Base-by-base conservation (phyloP, 2,888 invertebrate genomes). In the Metacarcinus magister region DNA sequence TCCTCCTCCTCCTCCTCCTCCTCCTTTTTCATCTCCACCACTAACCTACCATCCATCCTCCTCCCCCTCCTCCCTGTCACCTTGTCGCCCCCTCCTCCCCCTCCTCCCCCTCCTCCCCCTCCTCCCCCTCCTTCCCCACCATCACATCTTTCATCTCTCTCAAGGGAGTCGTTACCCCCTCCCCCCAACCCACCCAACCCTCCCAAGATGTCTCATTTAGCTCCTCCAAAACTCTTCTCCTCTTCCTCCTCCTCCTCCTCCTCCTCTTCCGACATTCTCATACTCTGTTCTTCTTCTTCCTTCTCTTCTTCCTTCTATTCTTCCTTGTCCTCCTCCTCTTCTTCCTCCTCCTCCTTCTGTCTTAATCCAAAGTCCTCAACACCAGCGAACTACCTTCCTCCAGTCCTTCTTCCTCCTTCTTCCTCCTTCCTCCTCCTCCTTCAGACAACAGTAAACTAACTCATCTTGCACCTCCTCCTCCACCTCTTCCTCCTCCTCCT, bases 61-160 rank as follows among this genome's bases (percentile, higher is more conserved):
- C n/a, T 0, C n/a, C 1, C 5, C 67, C 1, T n/a, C 1, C 0
- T n/a, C n/a, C 5, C n/a, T n/a, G 0, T n/a, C 67, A 23, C 23
- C 23, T n/a, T n/a, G 19, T 67, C 67, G 23, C n/a, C n/a, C 67
- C 5, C 67, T n/a, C n/a, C 67, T n/a, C n/a, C 5, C 5, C 67
- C 10, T 5, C 67, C 7, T 67, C 67, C 19, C n/a, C n/a, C n/a
- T 67, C 67, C 19, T n/a, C 67, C 67, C 67, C n/a, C 7, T 19
- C 19, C 19, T 19, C n/a, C 39, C 28, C 16, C 39, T 39, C 28
- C 90, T 16, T 67, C 67, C 19, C 67, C 7, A 23, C 13, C 19
- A n/a, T 67, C 67, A 67, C 67, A 67, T 67, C 67, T 67, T n/a
- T 67, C 67, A 67, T 67, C 67, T 67, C 67, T 67, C 67, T 7